Conservation (phyloP, 2,888 invertebrate species). For the Ormyrus nitidulus region DNA sequence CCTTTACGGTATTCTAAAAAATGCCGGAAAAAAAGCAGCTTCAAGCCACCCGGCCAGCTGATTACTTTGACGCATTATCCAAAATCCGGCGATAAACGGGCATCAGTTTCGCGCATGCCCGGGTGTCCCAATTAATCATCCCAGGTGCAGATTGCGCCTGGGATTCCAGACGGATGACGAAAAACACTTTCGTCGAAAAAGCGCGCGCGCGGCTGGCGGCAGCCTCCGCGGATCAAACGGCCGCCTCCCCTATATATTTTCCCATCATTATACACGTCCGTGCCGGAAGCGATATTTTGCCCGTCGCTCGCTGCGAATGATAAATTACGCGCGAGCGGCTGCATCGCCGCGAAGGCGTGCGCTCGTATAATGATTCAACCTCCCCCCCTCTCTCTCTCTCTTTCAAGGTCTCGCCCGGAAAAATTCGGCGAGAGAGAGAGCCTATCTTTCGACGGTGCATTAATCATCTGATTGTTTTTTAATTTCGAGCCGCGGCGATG, state of each 20-base stretch:
- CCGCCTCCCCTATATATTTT: conserved; percentile 37
- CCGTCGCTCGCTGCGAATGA: conserved; percentile 45
- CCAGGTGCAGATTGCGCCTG: background rate
- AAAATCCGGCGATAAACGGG: conserved; percentile 3
- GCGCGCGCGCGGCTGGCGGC: background rate
- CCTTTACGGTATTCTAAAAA: too few relatives aligned
- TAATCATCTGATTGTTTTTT: conserved; percentile 54
- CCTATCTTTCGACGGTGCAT: conserved; percentile 27
- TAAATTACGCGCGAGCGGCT: conserved; percentile 47
- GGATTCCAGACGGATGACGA: conserved; percentile 45
- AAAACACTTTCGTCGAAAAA: conserved; percentile 50
- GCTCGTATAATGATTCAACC: conserved; percentile 35
- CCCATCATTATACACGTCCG: conserved; percentile 53
- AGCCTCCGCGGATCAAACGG: background rate
- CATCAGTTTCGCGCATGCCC: background rate
- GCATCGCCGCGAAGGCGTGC: conserved; percentile 29
- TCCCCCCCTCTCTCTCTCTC: background rate
- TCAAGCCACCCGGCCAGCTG: too few relatives aligned
- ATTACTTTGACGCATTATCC: too few relatives aligned
- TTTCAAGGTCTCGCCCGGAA: conserved; percentile 29
- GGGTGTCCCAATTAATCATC: conserved; percentile 39
- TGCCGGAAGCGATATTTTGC: conserved; percentile 57
- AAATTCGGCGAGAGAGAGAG: conserved; percentile 28
- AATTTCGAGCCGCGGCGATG: conserved; percentile 31
- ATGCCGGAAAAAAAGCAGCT: too few relatives aligned